Evolutionary conservation across 2,888 invertebrate genomes (phyloP).

Genomic region (Drosophila sordidula): DNA sequence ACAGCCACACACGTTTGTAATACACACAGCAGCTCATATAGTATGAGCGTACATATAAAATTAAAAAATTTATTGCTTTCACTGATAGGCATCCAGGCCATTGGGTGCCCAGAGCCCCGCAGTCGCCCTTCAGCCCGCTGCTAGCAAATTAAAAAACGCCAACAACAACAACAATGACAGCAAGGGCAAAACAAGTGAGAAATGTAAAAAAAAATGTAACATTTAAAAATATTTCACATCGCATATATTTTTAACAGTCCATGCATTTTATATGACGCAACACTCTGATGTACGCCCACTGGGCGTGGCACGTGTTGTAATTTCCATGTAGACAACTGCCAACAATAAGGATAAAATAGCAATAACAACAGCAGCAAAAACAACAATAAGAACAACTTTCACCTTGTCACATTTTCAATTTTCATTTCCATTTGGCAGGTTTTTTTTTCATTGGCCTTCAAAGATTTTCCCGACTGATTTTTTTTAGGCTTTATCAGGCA

Average conservation of each 20-base stretch:
- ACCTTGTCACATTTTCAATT: constrained; percentile 78
- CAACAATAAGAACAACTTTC: constrained; percentile 47
- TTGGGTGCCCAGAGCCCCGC: constrained; percentile 43
- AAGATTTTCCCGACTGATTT: constrained; percentile 67
- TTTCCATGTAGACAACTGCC: constrained; percentile 69
- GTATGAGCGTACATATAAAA: constrained; percentile 60
- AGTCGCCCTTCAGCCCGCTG: constrained; percentile 8
- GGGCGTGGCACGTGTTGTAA: constrained; percentile 65
- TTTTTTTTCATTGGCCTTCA: constrained; percentile 28
- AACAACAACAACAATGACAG: constrained; percentile 27
- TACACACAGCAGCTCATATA: background rate
- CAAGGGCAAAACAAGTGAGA: constrained; percentile 4
- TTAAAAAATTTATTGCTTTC: constrained; percentile 79
- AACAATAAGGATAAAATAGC: constrained; percentile 42
- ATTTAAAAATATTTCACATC: constrained; percentile 66
- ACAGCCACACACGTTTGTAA: constrained; percentile 4
- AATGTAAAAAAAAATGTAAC: constrained; percentile 33
- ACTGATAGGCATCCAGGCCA: constrained; percentile 72
- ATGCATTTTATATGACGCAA: constrained; percentile 71
- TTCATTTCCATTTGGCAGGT: constrained; percentile 55
- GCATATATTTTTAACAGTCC: constrained; percentile 75
- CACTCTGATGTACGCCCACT: constrained; percentile 11
- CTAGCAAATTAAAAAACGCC: constrained; percentile 67
- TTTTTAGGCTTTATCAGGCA: constrained; percentile 38
- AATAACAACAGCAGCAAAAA: constrained; percentile 33